Percentiles rank a stretch among this genome's conserved stretches.
Evolutionary conservation across 2,888 invertebrate species (phyloP).

Genomic region (Blera fallax): DNA sequence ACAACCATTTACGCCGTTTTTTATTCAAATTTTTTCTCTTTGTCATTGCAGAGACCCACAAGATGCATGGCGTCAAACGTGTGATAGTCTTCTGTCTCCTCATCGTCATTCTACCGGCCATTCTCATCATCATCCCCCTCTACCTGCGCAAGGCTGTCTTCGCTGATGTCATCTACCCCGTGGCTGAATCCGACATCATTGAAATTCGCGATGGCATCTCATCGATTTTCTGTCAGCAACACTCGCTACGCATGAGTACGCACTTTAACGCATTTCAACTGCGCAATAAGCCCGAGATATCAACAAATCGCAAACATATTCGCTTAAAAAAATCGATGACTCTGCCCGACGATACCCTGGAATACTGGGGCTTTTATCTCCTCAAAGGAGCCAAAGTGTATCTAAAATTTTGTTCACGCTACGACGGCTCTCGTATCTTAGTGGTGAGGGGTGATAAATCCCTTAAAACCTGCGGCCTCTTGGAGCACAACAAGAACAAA

Average conservation of each 20-base stretch:
- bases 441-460: slow-evolving; percentile 91
- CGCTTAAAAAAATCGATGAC: slow-evolving; percentile 91
- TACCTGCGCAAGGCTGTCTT: slow-evolving; percentile 90
- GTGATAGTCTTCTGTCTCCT: slow-evolving; percentile 90
- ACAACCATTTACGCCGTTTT: not conserved
- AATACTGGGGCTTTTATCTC: slow-evolving; percentile 94
- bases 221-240: slow-evolving; percentile 90
- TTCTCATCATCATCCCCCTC: slow-evolving; percentile 89
- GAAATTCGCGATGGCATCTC: slow-evolving; percentile 92
- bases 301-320: slow-evolving; percentile 88
- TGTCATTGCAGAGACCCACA: slow-evolving; percentile 84
- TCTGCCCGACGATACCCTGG: slow-evolving; percentile 91
- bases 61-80: slow-evolving; percentile 91
- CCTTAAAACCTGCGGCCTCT: slow-evolving; percentile 89
- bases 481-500: slow-evolving; percentile 87
- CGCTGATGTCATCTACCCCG: slow-evolving; percentile 89
- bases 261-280: slow-evolving; percentile 89
- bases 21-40: slow-evolving; percentile 7
- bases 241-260: slow-evolving; percentile 89
- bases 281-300: slow-evolving; percentile 86
- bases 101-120: slow-evolving; percentile 88
- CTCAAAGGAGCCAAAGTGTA: slow-evolving; percentile 89
- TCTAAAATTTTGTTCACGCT: slow-evolving; percentile 90
- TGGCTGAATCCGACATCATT: slow-evolving; percentile 92
- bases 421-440: slow-evolving; percentile 89